A percentile compares a stretch with the other conserved stretches of the same genome.
phyloP scores from a whole-genome alignment of 2,113 vertebrate species.

The Raja brachyura region DNA sequence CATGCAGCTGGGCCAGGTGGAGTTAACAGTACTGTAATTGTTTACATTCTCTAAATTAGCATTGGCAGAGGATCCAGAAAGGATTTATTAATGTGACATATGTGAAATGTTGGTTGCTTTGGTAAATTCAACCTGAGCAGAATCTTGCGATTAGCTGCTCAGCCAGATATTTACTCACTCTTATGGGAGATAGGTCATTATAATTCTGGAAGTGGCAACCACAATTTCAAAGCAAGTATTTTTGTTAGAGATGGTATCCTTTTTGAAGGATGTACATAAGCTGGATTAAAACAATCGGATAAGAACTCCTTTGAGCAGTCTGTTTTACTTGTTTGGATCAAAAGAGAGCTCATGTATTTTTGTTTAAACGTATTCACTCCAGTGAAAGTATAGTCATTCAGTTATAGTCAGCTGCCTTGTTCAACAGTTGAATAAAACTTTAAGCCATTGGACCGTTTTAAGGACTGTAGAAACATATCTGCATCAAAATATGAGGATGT shows the following conservation, averaged over 20 bases:
- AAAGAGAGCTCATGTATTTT: not conserved
- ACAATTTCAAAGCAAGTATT: slow-evolving; percentile 35
- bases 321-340: slow-evolving; percentile 35
- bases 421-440: not conserved
- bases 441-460: not conserved
- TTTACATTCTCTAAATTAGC: slow-evolving; percentile 35
- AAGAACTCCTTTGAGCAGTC: not conserved
- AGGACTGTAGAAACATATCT: not conserved
- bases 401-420: not conserved
- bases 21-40: slow-evolving; percentile 39
- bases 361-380: not conserved
- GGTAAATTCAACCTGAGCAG: not conserved
- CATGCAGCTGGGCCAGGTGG: slow-evolving; percentile 30
- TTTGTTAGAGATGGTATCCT: slow-evolving; percentile 38
- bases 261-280: slow-evolving; percentile 38
- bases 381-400: not conserved
- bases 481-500: not conserved
- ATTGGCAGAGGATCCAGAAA: not conserved
- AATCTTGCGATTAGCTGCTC: not conserved
- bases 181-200: slow-evolving; percentile 32
- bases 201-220: slow-evolving; percentile 7
- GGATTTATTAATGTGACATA: slow-evolving; percentile 24
- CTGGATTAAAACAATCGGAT: slow-evolving; percentile 35
- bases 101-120: slow-evolving; percentile 25
- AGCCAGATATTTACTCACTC: not conserved